phyloP scores from a whole-genome alignment of 2,113 vertebrate species.

The Agelaius phoeniceus region DNA sequence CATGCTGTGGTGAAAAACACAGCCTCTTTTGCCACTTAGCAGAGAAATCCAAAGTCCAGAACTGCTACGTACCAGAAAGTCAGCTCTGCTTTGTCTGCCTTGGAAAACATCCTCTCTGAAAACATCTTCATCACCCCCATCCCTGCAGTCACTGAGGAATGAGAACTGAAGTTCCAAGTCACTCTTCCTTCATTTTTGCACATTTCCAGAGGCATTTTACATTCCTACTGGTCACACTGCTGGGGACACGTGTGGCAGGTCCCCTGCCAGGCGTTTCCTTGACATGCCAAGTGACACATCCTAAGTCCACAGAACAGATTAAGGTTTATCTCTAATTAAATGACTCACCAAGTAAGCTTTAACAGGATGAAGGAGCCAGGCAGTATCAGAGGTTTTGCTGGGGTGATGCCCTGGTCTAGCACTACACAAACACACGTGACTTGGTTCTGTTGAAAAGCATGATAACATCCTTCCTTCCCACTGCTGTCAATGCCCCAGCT shows the following conservation, averaged over 20 bases:
- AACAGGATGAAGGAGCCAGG: conserved; percentile 3
- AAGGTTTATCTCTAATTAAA: conserved; percentile 28
- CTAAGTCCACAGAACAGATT: background rate
- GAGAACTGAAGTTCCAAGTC: background rate
- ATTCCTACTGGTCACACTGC: background rate
- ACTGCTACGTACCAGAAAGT: accelerated
- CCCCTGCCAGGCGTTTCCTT: background rate
- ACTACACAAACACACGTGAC: background rate
- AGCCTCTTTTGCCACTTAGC: background rate
- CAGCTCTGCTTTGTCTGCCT: background rate
- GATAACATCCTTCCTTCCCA: background rate
- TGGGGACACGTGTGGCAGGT: background rate
- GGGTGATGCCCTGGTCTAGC: background rate
- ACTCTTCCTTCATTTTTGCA: background rate
- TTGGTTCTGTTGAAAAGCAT: background rate
- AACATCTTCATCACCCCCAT: background rate
- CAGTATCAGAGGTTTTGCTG: background rate
- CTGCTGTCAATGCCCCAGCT: background rate
- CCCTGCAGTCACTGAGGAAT: background rate
- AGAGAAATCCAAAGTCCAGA: background rate
- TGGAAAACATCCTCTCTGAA: background rate
- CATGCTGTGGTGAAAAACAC: background rate
- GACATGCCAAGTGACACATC: background rate
- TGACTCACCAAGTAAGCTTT: background rate
- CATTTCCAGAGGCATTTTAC: background rate